These are phyloP conservation scores for Agrilus planipennis DNA, from an alignment of 1,140 invertebrate genomes.

Conservation along the genomic window DNA sequence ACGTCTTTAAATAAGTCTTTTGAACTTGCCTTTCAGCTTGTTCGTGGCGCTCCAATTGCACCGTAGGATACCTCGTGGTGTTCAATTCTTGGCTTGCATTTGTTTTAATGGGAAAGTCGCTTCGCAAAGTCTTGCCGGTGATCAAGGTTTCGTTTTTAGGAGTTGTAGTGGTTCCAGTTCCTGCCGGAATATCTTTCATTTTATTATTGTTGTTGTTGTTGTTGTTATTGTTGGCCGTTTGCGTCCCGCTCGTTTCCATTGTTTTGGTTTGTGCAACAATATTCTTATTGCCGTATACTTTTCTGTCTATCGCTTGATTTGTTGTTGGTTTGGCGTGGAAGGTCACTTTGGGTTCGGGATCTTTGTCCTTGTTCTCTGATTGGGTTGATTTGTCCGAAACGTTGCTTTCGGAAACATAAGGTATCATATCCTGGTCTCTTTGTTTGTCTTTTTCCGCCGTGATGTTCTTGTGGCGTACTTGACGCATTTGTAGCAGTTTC, in stretches of 20 bases:
- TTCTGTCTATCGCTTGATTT: not conserved
- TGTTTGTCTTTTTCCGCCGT: conserved; percentile 17
- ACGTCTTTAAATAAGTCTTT: conserved; percentile 27
- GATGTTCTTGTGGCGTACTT: conserved; percentile 29
- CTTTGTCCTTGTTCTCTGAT: not conserved
- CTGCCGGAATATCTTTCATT: not conserved
- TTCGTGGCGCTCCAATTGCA: conserved; percentile 15
- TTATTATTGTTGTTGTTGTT: conserved; percentile 10
- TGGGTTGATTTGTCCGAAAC: not conserved
- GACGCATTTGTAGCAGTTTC: conserved; percentile 31
- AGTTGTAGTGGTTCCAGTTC: conserved; percentile 7
- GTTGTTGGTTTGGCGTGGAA: not conserved
- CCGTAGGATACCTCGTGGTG: conserved; percentile 10
- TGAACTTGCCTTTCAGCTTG: conserved; percentile 14
- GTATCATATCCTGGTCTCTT: conserved; percentile 14
- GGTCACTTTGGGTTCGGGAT: not conserved
- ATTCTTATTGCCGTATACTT: not conserved
- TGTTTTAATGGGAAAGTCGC: conserved; percentile 14
- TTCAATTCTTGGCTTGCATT: conserved; percentile 15
- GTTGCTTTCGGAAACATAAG: too few species aligned
- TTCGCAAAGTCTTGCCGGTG: conserved; percentile 12
- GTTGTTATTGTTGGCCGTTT: conserved; percentile 5
- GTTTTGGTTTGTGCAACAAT: not conserved
- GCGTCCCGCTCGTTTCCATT: not conserved
- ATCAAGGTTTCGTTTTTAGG: conserved; percentile 2